phyloP scores from a whole-genome alignment of 2,888 invertebrate species.

The Lymantria monacha region DNA sequence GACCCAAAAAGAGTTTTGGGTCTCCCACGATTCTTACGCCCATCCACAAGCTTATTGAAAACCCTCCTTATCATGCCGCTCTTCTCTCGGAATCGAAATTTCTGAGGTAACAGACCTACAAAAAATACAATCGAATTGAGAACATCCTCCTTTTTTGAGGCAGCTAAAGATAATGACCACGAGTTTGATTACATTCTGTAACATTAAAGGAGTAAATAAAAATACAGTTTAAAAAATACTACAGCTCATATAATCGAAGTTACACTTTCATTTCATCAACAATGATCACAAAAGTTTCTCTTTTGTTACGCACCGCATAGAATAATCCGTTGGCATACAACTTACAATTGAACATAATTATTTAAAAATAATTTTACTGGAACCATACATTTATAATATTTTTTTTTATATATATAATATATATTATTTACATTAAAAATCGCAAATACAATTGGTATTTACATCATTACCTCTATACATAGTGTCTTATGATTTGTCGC shows the following conservation, averaged over 20 bases:
- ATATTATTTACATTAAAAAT: constrained; percentile 71
- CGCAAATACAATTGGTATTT: constrained; percentile 74
- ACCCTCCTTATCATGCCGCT: too few species aligned
- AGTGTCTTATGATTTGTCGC: constrained; percentile 55
- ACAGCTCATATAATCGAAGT: constrained; percentile 81
- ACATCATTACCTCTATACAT: constrained; percentile 58
- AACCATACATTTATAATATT: constrained; percentile 53
- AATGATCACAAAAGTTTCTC: constrained; percentile 79
- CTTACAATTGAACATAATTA: constrained; percentile 60
- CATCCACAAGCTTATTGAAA: too few species aligned
- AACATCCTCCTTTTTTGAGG: too few species aligned
- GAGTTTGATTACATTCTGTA: too few species aligned
- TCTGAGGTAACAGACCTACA: too few species aligned
- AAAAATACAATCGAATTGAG: too few species aligned
- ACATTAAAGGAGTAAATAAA: constrained; percentile 43
- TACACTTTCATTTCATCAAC: constrained; percentile 79
- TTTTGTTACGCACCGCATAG: constrained; percentile 75
- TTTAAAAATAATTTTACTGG: constrained; percentile 70
- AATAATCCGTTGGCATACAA: constrained; percentile 72
- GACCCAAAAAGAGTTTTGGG: too few species aligned
- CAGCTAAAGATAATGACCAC: too few species aligned
- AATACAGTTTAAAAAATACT: constrained; percentile 69
- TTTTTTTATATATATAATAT: constrained; percentile 39
- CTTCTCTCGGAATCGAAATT: too few species aligned
- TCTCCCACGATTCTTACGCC: too few species aligned